These are phyloP conservation scores for Diorhabda carinulata DNA, from an alignment of 1,140 invertebrate species.

Conservation along the genomic window DNA sequence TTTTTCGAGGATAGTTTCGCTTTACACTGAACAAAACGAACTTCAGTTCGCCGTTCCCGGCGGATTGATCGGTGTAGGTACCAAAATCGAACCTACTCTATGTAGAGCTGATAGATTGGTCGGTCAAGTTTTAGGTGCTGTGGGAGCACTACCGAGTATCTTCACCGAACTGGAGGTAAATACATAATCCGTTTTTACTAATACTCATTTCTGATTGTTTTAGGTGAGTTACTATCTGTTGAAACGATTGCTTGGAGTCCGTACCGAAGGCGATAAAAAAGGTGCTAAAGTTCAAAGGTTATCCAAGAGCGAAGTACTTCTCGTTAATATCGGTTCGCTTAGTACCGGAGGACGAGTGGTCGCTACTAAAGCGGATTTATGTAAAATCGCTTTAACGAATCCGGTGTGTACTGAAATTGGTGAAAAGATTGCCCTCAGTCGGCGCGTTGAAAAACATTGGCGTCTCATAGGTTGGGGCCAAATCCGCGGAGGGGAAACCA, in stretches of 20 bases:
- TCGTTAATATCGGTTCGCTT: conserved; percentile 98
- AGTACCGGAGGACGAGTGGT: conserved; percentile 96
- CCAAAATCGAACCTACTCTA: conserved; percentile 97
- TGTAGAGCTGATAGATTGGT: conserved; percentile 97
- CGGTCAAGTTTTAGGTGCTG: conserved; percentile 96
- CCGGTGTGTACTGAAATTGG: conserved; percentile 98
- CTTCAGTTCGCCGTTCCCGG: conserved; percentile 98
- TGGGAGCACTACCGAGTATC: conserved; percentile 93
- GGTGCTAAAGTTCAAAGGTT: conserved; percentile 94
- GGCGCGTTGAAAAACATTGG: conserved; percentile 99
- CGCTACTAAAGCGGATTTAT: conserved; percentile 95
- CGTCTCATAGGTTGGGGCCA: conserved; percentile 97
- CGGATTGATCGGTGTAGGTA: conserved; percentile 97
- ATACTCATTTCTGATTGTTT: neutral
- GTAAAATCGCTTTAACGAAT: conserved; percentile 94
- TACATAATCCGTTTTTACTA: conserved; percentile 2
- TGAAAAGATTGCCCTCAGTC: conserved; percentile 97
- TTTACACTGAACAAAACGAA: conserved; percentile 98
- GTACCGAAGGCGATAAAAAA: conserved; percentile 98
- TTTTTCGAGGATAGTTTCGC: conserved; percentile 94
- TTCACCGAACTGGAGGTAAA: conserved; percentile 91
- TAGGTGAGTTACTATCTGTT: conserved; percentile 91
- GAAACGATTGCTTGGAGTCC: conserved; percentile 91
- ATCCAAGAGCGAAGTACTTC: conserved; percentile 81
- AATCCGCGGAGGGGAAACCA: conserved; percentile 87